Conservation (phyloP, 35 echinoderm and acorn worm genomes). For the Diadema setosum region DNA sequence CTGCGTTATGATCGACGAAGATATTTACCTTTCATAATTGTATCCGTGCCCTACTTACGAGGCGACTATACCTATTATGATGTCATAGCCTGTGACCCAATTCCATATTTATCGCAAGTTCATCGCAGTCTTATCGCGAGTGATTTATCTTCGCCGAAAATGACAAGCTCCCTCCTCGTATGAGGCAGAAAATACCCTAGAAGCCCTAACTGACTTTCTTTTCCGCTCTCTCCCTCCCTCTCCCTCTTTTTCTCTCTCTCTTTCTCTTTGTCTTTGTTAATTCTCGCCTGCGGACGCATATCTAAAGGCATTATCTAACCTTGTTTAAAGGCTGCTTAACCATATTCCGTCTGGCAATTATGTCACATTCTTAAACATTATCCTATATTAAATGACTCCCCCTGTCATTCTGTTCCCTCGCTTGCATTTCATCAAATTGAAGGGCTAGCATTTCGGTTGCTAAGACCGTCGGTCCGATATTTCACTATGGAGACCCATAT, state of each 20-base stretch:
- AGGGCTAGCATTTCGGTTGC: too few relatives aligned
- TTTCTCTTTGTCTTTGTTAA: neutral
- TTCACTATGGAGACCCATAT: too few relatives aligned
- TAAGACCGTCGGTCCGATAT: too few relatives aligned
- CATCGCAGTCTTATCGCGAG: slow-evolving; percentile 5
- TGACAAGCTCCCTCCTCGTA: neutral
- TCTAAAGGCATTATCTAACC: neutral
- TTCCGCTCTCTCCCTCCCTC: neutral
- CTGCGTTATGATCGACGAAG: neutral
- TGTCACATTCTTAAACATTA: neutral
- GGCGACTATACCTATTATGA: slow-evolving; percentile 22
- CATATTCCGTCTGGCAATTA: neutral
- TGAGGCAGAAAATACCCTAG: neutral
- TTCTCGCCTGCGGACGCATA: neutral
- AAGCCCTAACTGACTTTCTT: neutral
- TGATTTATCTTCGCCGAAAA: slow-evolving; percentile 2
- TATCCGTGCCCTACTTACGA: slow-evolving; percentile 30
- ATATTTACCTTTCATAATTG: slow-evolving; percentile 18
- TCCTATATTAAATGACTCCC: neutral
- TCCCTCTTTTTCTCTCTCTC: neutral
- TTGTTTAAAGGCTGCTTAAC: neutral
- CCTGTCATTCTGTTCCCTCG: too few relatives aligned
- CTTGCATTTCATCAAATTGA: too few relatives aligned
- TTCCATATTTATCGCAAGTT: slow-evolving; percentile 33
- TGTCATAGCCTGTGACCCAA: slow-evolving; percentile 1